phyloP scores from a whole-genome alignment of 2,797 vertebrate genomes.

The Melanotaenia parkinsoni region DNA sequence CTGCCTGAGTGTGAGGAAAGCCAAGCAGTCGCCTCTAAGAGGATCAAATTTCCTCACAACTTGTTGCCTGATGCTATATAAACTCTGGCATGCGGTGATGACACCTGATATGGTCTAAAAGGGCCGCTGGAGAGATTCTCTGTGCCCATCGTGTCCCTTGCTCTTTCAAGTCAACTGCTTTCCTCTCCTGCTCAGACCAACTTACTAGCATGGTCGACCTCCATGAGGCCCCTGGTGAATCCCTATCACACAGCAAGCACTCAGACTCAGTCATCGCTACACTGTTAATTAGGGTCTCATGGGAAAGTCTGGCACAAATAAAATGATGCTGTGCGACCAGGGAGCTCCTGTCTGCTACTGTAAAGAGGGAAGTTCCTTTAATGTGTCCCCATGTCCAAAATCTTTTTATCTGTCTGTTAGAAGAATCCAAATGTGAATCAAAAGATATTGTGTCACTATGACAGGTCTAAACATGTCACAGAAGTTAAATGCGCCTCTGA shows the following conservation, averaged over 20 bases:
- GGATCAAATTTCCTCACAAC: conserved; percentile 85
- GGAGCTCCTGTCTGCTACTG: conserved; percentile 56
- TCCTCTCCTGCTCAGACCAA: conserved; percentile 38
- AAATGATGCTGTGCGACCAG: conserved; percentile 47
- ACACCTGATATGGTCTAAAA: conserved; percentile 84
- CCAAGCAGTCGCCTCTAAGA: conserved; percentile 67
- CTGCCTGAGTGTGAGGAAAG: conserved; percentile 73
- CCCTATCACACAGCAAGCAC: conserved; percentile 57
- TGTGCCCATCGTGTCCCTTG: conserved; percentile 61
- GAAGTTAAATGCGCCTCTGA: neutral
- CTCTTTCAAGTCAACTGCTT: conserved; percentile 72
- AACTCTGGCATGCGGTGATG: conserved; percentile 86
- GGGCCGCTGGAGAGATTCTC: conserved; percentile 77
- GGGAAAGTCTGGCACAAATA: conserved; percentile 61
- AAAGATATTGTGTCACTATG: neutral
- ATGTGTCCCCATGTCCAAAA: conserved; percentile 46
- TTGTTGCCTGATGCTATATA: conserved; percentile 88
- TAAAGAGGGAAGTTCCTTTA: conserved; percentile 39
- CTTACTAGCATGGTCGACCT: conserved; percentile 53
- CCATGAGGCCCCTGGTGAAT: conserved; percentile 48
- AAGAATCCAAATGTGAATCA: conserved; percentile 28
- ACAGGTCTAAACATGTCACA: neutral
- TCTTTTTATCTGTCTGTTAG: conserved; percentile 55
- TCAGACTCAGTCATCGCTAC: conserved; percentile 71
- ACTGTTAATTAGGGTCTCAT: conserved; percentile 79